Base-by-base conservation (phyloP, 1,140 invertebrate species). In the Leptonema lineaticorne region DNA sequence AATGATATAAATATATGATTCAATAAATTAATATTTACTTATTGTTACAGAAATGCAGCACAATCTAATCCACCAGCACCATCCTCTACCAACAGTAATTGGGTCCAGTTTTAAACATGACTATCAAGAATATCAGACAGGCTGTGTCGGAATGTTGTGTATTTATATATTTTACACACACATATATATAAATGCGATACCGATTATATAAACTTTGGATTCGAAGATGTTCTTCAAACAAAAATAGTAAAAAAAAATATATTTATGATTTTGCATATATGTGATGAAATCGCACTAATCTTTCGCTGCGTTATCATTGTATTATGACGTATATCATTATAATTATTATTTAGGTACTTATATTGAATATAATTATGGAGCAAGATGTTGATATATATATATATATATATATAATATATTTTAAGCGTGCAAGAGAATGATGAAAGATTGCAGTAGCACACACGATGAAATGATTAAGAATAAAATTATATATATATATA, bases 101-200 rank as follows among this genome's bases (percentile, higher is more conserved):
- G 88, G 89, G 89, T 90, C 68, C 89, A 90, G 76, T 90, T 90
- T 79, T 90, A 88, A 85, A 11, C 6, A 26, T 26, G 6, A 22
- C 24, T 50, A 9, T 50, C 46, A 24, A 16, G 11, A 22, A 50
- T 18, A 4, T 50, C 46, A 16, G 8, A 3, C 5, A 33, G 30
- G 30, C 30, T 33, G 30, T 33, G 30, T 33, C 30, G 5, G 30
- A 33, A 33, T 33, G 37, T 41, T 41, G n/a, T n/a, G n/a, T n/a
- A n/a, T n/a, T n/a, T n/a, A n/a, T n/a, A n/a, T n/a, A n/a, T n/a
- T n/a, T n/a, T n/a, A n/a, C n/a, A n/a, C n/a, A n/a, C n/a, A n/a
- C n/a, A 41, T 16, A 41, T 41, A 41, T 41, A 16, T 14, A 41
- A 41, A 41, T 16, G 37, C 11, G 37, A 41, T 16, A 4, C 2